A percentile compares a stretch with the other conserved stretches of the same genome.
Evolutionary conservation across 2,888 invertebrate genomes (phyloP).

Genomic region (Agonopterix subpropinquella): DNA sequence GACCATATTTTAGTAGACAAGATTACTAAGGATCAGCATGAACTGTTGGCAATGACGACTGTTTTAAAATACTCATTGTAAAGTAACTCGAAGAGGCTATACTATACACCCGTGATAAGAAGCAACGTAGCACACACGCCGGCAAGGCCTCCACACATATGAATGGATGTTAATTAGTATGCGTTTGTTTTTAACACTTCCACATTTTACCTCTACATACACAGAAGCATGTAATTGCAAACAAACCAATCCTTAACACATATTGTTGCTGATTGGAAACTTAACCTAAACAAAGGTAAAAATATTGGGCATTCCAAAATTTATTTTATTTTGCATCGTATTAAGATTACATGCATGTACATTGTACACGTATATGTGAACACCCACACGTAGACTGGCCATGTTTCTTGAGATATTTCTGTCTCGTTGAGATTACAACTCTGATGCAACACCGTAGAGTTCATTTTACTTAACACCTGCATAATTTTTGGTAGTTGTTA

Average conservation of each 20-base stretch:
- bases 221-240: slow-evolving; percentile 21
- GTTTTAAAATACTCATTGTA: slow-evolving; percentile 1
- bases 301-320: slow-evolving; percentile 24
- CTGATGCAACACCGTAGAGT: slow-evolving; percentile 24
- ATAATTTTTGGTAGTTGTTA: slow-evolving; percentile 40
- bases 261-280: slow-evolving; percentile 37
- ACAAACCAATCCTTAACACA: slow-evolving; percentile 38
- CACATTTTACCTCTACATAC: slow-evolving; percentile 15
- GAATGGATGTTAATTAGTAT: slow-evolving; percentile 68
- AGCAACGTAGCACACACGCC: slow-evolving; percentile 41
- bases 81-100: slow-evolving; percentile 15
- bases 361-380: slow-evolving; percentile 11
- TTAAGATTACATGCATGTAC: slow-evolving; percentile 5
- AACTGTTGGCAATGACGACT: slow-evolving; percentile 4
- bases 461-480: slow-evolving; percentile 40
- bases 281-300: slow-evolving; percentile 27
- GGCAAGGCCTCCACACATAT: slow-evolving; percentile 58
- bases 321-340: slow-evolving; percentile 14
- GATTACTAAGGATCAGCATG: not conserved
- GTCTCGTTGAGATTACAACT: slow-evolving; percentile 14
- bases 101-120: slow-evolving; percentile 48
- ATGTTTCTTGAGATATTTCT: not conserved
- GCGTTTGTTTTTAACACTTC: slow-evolving; percentile 60
- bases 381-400: slow-evolving; percentile 15
- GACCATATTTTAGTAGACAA: not conserved